Base-by-base conservation (phyloP, 2,113 vertebrate species). In the Petrocephalus zakoni region DNA sequence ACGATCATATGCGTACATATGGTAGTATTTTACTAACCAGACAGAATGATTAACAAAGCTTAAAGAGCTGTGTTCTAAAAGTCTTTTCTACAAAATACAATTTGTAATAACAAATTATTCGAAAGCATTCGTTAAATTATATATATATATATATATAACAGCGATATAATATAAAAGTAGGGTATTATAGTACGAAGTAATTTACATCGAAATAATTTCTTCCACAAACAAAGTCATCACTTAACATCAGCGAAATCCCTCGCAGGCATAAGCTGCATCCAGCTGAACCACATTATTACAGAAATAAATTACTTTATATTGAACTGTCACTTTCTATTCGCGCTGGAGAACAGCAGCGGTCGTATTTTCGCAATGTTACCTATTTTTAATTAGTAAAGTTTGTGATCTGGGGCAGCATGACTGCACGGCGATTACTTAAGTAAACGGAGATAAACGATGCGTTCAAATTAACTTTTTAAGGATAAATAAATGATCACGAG, bases 331-430 rank as follows among this genome's bases (percentile, higher is more conserved):
- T 53, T 53, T 85, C 51, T 51, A 52, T 85, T 85, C 72, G n/a
- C 51, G 15, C n/a, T 53, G 17, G 25, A 53, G 51, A 17, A 85
- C n/a, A 85, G 47, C 47, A 53, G 46, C 47, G 42, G 46, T 34
- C 25, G 22, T 49, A 85, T 55, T 34, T 85, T 47, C 42, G 25
- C 9, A 55, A 1, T 37, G 47, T 42, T 42, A 78, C 15, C 5
- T 78, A 78, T 52, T 85, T 52, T 51, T 83, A 83, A 47, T 83
- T n/a, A 83, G 81, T 83, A 83, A 83, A 83, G 37, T 47, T 83
- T 22, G 46, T 83, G 10, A n/a, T n/a, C 42, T 9, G 7, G 47
- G 81, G 8, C 9, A 83, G 19, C 8, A 49, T 47, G 22, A 47
- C 47, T 53, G n/a, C 25, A 55, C 37, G 34, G 11, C 4, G 34